A percentile compares a stretch with the other conserved stretches of the same genome.
Evolutionary conservation across 2,797 vertebrate species (phyloP).

Genomic region (Phrynocephalus guinanensis): DNA sequence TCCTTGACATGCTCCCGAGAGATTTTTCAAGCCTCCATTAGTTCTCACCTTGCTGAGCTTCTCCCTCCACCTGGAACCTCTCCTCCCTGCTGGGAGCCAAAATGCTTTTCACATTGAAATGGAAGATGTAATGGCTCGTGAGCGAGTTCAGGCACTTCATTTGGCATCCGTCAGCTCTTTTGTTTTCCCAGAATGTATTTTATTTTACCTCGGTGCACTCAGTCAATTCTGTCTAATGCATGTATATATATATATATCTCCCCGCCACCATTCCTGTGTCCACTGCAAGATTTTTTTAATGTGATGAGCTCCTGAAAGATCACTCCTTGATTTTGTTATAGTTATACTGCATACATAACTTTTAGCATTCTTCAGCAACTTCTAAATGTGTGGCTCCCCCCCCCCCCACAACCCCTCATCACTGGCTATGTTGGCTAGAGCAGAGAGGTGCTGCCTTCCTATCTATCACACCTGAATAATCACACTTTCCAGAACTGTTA

Average conservation of each 20-base stretch:
- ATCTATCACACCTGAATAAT: no score
- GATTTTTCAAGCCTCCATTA: background rate
- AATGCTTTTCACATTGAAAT: conserved; percentile 31
- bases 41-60: conserved; percentile 48
- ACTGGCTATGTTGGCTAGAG: no score
- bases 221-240: background rate
- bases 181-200: conserved; percentile 48
- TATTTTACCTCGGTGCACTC: conserved; percentile 20
- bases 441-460: no score
- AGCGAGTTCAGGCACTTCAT: conserved; percentile 27
- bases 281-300: background rate
- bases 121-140: background rate
- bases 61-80: conserved; percentile 30
- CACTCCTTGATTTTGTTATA: background rate
- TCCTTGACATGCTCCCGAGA: background rate
- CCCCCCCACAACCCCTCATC: no score
- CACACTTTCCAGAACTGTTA: no score
- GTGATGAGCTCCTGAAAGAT: background rate
- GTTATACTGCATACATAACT: background rate
- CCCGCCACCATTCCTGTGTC: background rate
- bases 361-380: background rate
- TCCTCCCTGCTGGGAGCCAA: conserved; percentile 17
- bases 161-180: conserved; percentile 9
- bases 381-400: background rate
- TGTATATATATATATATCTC: no score